These are phyloP conservation scores for Papio anubis DNA, from an alignment of 2,113 vertebrate genomes.

Conservation along the genomic window DNA sequence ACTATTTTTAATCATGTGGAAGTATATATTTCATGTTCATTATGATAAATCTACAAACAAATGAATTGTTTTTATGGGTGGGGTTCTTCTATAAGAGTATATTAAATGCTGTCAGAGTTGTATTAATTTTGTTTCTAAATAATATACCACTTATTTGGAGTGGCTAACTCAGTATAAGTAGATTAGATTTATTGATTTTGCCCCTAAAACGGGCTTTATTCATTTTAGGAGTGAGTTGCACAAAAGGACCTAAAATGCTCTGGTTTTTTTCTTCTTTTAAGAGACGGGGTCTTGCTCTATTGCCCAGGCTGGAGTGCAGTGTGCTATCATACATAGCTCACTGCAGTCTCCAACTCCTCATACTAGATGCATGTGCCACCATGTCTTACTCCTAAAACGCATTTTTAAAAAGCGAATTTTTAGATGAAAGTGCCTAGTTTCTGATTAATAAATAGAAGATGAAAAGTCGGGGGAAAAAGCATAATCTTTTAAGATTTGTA, in stretches of 20 bases:
- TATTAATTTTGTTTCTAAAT: not conserved
- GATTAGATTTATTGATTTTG: not conserved
- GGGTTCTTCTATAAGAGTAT: not conserved
- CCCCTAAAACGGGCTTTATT: slow-evolving; percentile 24
- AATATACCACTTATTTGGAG: not conserved
- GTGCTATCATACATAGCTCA: too few species aligned
- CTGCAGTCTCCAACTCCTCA: too few species aligned
- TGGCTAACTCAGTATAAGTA: not conserved
- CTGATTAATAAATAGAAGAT: slow-evolving; percentile 52
- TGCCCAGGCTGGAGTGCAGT: too few species aligned
- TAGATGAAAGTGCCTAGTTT: slow-evolving; percentile 73
- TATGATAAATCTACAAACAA: not conserved
- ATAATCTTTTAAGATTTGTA: slow-evolving; percentile 45
- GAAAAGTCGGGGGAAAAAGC: not conserved
- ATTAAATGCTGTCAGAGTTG: not conserved
- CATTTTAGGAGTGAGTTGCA: slow-evolving; percentile 26
- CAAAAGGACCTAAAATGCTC: not conserved
- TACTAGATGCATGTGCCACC: too few species aligned
- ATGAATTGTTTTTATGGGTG: not conserved
- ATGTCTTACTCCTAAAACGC: not conserved
- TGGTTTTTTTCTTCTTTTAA: too few species aligned
- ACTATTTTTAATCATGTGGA: slow-evolving; percentile 44
- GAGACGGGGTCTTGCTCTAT: too few species aligned
- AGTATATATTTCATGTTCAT: slow-evolving; percentile 26
- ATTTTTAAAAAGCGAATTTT: slow-evolving; percentile 52